These are phyloP conservation scores for Tetramorium alpestre DNA, from an alignment of 1,140 invertebrate genomes.

Conservation along the genomic window DNA sequence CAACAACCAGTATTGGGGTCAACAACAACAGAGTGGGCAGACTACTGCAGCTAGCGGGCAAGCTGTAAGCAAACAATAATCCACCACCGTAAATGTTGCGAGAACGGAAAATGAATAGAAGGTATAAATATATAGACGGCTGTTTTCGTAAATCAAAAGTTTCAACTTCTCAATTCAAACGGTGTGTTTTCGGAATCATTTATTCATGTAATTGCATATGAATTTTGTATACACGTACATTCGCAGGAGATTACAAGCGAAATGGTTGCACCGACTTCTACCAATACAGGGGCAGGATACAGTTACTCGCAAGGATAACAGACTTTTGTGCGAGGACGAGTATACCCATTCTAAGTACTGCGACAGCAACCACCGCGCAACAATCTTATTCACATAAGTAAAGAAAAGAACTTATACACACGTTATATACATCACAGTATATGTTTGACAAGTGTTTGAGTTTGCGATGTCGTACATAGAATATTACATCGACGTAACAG, in stretches of 20 bases:
- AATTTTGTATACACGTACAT: slow-evolving; percentile 24
- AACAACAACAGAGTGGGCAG: slow-evolving; percentile 79
- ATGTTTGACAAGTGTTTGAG: slow-evolving; percentile 1
- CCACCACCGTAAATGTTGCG: slow-evolving; percentile 72
- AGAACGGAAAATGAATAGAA: slow-evolving; percentile 80
- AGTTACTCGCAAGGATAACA: slow-evolving; percentile 73
- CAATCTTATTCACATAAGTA: slow-evolving; percentile 68
- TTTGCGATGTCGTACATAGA: slow-evolving; percentile 47
- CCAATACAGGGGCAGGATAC: slow-evolving; percentile 66
- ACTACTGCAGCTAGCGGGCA: slow-evolving; percentile 78
- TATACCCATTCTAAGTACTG: slow-evolving; percentile 55
- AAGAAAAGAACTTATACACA: slow-evolving; percentile 50
- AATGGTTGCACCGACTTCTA: slow-evolving; percentile 64
- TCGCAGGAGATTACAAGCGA: slow-evolving; percentile 71
- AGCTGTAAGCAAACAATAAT: slow-evolving; percentile 84
- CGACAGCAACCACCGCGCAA: slow-evolving; percentile 57
- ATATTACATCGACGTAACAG: slow-evolving; percentile 36
- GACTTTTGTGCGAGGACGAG: slow-evolving; percentile 67
- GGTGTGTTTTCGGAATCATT: neutral
- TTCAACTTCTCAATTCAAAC: neutral
- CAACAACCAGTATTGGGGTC: slow-evolving; percentile 84
- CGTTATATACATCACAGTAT: slow-evolving; percentile 5
- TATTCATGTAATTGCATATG: neutral
- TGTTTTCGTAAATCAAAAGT: slow-evolving; percentile 1
- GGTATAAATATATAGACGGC: slow-evolving; percentile 70